Conservation (phyloP, 2,888 invertebrate species). For the Chironomus riparius region DNA sequence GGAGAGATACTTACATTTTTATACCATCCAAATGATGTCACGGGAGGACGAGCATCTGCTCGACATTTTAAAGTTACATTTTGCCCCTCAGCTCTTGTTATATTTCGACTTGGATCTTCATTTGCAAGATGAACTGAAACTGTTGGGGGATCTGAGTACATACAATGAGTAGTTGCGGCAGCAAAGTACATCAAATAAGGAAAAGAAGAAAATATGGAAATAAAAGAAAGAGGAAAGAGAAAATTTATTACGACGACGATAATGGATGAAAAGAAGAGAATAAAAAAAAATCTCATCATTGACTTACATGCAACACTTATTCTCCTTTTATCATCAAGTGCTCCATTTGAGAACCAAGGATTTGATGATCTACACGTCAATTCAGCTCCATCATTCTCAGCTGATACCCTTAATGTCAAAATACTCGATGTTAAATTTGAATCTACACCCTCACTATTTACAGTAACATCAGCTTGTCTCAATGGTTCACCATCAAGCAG, state of each 20-base stretch:
- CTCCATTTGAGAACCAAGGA: constrained; percentile 74
- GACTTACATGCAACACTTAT: constrained; percentile 79
- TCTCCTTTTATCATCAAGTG: constrained; percentile 65
- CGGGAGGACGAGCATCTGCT: constrained; percentile 66
- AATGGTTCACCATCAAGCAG: constrained; percentile 61
- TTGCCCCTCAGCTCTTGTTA: constrained; percentile 57
- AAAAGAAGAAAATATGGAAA: background rate
- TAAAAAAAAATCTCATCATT: constrained; percentile 14
- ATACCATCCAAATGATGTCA: constrained; percentile 67
- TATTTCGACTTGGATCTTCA: constrained; percentile 52
- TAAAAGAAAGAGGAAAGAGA: background rate
- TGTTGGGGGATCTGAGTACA: constrained; percentile 63
- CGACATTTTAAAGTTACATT: constrained; percentile 70
- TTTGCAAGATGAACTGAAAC: constrained; percentile 60
- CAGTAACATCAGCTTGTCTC: constrained; percentile 52
- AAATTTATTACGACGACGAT: background rate
- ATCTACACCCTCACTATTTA: constrained; percentile 43
- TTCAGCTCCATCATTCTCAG: constrained; percentile 73
- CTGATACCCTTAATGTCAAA: constrained; percentile 61
- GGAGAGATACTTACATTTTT: constrained; percentile 58
- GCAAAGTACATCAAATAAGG: constrained; percentile 46
- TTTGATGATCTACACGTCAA: constrained; percentile 78
- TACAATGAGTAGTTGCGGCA: constrained; percentile 50
- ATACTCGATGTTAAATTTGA: constrained; percentile 61
- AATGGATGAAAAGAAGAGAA: background rate